Evolutionary conservation across 92 coral and sea anemone genomes (phyloP).

Genomic region (Epizoanthus scotinus): DNA sequence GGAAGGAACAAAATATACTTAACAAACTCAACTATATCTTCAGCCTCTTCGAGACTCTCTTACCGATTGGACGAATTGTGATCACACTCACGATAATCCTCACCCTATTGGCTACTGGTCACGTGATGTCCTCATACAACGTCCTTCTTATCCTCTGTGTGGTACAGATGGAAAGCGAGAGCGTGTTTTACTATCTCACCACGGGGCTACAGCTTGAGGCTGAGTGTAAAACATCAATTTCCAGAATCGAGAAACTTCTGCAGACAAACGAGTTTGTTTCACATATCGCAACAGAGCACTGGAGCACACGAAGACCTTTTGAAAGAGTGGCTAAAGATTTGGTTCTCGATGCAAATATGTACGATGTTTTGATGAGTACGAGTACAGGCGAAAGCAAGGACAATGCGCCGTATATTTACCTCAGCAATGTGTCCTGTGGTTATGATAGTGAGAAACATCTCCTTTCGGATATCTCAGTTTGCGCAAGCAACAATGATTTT

Average conservation of each 20-base stretch:
- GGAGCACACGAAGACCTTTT: not conserved
- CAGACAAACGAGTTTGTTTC: not conserved
- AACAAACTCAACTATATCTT: conserved; percentile 19
- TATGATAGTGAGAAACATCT: no score
- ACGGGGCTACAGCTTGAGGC: conserved; percentile 18
- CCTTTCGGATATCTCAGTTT: no score
- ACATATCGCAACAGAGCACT: not conserved
- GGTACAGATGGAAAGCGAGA: not conserved
- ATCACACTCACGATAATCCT: not conserved
- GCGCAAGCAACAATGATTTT: no score
- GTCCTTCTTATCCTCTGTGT: not conserved
- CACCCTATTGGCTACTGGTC: not conserved
- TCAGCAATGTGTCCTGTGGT: no score
- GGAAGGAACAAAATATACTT: conserved; percentile 8
- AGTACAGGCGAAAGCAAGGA: no score
- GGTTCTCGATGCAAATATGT: not conserved
- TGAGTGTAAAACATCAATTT: conserved; percentile 4
- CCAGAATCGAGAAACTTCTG: no score
- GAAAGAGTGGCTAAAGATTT: not conserved
- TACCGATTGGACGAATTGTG: not conserved
- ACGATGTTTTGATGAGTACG: no score
- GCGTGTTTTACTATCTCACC: not conserved
- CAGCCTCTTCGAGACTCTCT: not conserved
- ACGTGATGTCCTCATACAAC: not conserved
- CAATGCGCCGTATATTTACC: no score